phyloP scores from a whole-genome alignment of 2,888 invertebrate species.

The Matsumyia berberina region DNA sequence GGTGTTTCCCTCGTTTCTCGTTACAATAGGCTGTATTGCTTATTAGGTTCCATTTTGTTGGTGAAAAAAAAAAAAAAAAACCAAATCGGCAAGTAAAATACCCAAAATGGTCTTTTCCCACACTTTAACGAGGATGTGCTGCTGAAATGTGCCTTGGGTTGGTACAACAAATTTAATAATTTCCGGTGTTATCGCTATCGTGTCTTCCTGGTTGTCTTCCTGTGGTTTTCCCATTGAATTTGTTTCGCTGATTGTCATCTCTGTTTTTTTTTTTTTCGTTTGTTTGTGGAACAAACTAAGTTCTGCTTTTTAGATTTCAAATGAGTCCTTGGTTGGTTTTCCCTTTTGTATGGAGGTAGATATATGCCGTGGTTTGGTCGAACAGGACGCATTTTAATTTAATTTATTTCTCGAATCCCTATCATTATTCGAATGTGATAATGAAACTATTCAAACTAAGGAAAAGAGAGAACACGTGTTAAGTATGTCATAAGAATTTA shows the following conservation, averaged over 20 bases:
- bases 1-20: not conserved
- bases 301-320: not conserved
- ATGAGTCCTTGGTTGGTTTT: no score
- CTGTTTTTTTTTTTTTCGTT: no score
- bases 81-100: not conserved
- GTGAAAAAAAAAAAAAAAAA: not conserved
- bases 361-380: no score
- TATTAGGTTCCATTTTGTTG: not conserved
- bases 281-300: not conserved
- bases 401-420: no score
- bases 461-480: no score
- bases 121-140: not conserved
- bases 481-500: no score
- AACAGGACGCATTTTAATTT: no score
- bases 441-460: no score
- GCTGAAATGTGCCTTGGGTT: slow-evolving; percentile 1
- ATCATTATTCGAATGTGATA: no score
- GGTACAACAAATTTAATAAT: slow-evolving; percentile 19
- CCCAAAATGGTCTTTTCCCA: not conserved
- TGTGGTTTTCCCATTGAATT: slow-evolving; percentile 16
- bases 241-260: slow-evolving; percentile 8
- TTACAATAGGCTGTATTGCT: slow-evolving; percentile 4
- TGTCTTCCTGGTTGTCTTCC: not conserved
- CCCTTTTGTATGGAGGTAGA: no score
- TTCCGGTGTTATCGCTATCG: slow-evolving; percentile 15